Evolutionary conservation across 2,113 vertebrate genomes (phyloP).

Genomic region (Istiophorus platypterus): DNA sequence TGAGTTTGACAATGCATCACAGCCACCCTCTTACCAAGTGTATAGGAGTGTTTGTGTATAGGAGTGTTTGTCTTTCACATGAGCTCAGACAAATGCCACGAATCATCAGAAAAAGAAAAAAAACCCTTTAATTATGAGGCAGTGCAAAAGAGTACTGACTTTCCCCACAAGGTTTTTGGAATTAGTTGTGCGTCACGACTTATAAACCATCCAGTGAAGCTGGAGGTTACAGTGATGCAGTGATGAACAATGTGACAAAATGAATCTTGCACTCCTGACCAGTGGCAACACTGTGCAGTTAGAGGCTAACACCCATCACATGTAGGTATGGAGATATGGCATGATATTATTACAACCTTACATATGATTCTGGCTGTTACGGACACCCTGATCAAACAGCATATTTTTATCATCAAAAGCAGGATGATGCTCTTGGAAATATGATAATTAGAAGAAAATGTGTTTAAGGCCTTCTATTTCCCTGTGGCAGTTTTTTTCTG

Average conservation of each 20-base stretch:
- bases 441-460: background rate
- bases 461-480: slow-evolving; percentile 7
- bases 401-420: background rate
- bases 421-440: slow-evolving; percentile 14
- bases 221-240: slow-evolving; percentile 13
- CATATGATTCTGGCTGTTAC: slow-evolving; percentile 30
- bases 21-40: background rate
- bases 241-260: slow-evolving; percentile 27
- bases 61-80: background rate
- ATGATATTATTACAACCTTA: slow-evolving; percentile 1
- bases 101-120: slow-evolving; percentile 13
- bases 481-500: background rate
- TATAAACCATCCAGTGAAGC: background rate
- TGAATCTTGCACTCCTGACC: slow-evolving; percentile 9
- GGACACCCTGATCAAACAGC: slow-evolving; percentile 1
- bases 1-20: background rate
- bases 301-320: slow-evolving; percentile 1
- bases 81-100: slow-evolving; percentile 18
- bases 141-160: background rate
- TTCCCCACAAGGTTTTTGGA: slow-evolving; percentile 1
- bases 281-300: slow-evolving; percentile 23
- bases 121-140: background rate
- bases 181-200: background rate
- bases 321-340: background rate
- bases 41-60: background rate